Base-by-base conservation (phyloP, 2,113 vertebrate species). In the Elanoides forficatus region DNA sequence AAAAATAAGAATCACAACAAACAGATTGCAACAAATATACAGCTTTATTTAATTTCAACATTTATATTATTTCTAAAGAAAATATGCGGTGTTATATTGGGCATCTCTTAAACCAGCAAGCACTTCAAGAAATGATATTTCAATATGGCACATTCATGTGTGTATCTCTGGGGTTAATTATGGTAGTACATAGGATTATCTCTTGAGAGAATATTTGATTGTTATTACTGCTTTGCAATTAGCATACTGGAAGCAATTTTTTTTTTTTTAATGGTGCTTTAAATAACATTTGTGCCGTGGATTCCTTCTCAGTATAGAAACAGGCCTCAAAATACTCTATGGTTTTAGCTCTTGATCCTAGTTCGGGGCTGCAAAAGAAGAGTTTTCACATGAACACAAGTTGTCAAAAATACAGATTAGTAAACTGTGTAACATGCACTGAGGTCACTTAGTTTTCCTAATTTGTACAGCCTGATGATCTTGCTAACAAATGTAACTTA, bases 331-430 rank as follows among this genome's bases (percentile, higher is more conserved):
- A 92, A 79, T 65, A 60, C 81, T 79, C 85, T 80, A 50, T 4
- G 9, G 45, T 67, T 95, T 92, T 70, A 93, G 38, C 34, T 95
- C 96, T 93, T 74, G 60, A 75, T 97, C 75, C 63, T 94, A 87
- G 81, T 90, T 96, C 34, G 12, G 62, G 84, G 81, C 98, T 98
- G 94, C 29, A 98, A 98, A 98, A 97, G 80, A 96, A 97, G 75
- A 95, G 47, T 80, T 91, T 81, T 73, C 13, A 2, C 7, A 53
- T 97, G 23, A 92, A 90, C 4, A 34, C 1, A 13, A 38, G 29
- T 36, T 32, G 11, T 59, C 32, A 89, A 56, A 88, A 88, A 40
- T 20, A 30, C 38, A 89, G 14, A 87, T 34, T 26, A 42, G 4
- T 71, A 75, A 93, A 5, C 40, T 48, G 7, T 32, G 22, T 47